Conservation (phyloP, 2,797 vertebrate species). For the Amblyopsis hoosieri region DNA sequence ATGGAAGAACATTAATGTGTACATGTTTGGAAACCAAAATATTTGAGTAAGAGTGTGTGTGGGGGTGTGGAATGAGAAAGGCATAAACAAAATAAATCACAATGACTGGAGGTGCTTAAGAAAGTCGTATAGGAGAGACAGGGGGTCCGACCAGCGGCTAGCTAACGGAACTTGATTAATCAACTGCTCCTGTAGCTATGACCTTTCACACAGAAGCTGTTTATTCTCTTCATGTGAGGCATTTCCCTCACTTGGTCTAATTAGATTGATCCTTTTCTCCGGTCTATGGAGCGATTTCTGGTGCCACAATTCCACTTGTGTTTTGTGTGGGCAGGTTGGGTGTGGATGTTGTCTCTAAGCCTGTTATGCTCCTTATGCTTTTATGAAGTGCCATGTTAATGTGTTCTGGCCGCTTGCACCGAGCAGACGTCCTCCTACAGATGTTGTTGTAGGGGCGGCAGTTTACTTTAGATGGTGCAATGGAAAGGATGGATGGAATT, state of each 20-base stretch:
- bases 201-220: neutral
- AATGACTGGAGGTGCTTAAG: too few species aligned
- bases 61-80: too few species aligned
- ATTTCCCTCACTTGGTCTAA: slow-evolving; percentile 22
- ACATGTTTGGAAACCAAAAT: too few species aligned
- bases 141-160: too few species aligned
- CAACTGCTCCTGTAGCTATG: too few species aligned
- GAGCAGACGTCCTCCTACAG: slow-evolving; percentile 23
- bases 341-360: slow-evolving; percentile 48
- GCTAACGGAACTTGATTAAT: too few species aligned
- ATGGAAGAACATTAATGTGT: too few species aligned
- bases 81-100: too few species aligned
- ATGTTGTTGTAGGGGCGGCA: slow-evolving; percentile 12
- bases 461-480: slow-evolving; percentile 35
- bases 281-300: slow-evolving; percentile 51
- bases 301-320: slow-evolving; percentile 39
- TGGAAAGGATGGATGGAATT: slow-evolving; percentile 42
- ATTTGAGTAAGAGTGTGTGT: too few species aligned
- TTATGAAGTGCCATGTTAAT: slow-evolving; percentile 21
- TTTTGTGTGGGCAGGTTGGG: slow-evolving; percentile 41
- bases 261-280: slow-evolving; percentile 45
- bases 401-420: slow-evolving; percentile 21
- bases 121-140: too few species aligned
- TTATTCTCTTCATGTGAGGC: slow-evolving; percentile 8
- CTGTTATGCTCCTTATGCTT: slow-evolving; percentile 26